These are phyloP conservation scores for Pachyramphus minor DNA, from an alignment of 2,113 vertebrate genomes.

Conservation along the genomic window DNA sequence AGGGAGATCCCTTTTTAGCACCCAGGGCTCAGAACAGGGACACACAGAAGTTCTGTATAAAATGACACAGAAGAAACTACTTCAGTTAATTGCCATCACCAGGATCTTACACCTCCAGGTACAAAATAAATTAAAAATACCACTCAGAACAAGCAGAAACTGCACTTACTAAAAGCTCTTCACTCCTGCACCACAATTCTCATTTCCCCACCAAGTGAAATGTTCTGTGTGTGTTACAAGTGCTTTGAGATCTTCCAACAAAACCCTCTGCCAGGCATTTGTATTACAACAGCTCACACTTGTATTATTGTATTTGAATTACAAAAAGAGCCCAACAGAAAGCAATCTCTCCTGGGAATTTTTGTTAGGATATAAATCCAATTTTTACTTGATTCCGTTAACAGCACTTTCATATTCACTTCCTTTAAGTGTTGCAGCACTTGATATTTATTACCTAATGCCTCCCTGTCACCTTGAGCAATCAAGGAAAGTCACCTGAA, in stretches of 20 bases:
- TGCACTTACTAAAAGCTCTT: background rate
- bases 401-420: conserved; percentile 25
- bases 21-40: background rate
- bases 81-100: background rate
- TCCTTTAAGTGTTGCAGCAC: conserved; percentile 23
- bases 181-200: background rate
- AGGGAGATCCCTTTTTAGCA: background rate
- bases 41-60: background rate
- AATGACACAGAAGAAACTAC: background rate
- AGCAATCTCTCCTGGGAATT: background rate
- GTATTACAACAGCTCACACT: background rate
- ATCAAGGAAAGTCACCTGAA: conserved; percentile 31
- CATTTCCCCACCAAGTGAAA: background rate
- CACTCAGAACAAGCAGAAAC: background rate
- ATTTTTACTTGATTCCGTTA: conserved; percentile 24
- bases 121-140: background rate
- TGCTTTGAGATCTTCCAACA: conserved; percentile 17
- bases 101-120: background rate
- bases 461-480: conserved; percentile 40
- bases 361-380: conserved; percentile 44
- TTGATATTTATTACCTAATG: conserved; percentile 32
- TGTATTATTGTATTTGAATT: conserved; percentile 8
- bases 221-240: background rate
- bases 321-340: conserved; percentile 13
- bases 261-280: background rate